Percentiles rank a stretch among this genome's conserved stretches.
These are phyloP conservation scores for Marcusenius ussheri DNA, from an alignment of 2,113 vertebrate species.

Conservation along the genomic window DNA sequence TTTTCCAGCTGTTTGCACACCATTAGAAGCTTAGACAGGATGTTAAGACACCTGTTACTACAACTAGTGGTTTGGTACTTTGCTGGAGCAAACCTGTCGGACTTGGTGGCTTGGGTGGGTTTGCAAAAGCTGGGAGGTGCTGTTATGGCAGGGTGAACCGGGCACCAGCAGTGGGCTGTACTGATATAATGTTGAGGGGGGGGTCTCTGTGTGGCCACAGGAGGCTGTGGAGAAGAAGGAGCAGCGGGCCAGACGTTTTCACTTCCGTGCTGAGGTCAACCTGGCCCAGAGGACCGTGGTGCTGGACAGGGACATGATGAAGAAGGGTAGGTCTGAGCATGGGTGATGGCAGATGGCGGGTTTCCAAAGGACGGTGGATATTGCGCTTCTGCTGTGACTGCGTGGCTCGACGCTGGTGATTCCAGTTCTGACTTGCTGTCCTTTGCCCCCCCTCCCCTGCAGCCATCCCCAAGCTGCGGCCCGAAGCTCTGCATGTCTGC, in stretches of 20 bases:
- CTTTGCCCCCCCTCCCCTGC: background rate
- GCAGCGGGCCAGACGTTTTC: conserved; percentile 86
- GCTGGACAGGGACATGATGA: conserved; percentile 80
- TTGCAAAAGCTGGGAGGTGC: background rate
- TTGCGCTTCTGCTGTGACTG: background rate
- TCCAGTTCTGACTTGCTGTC: background rate
- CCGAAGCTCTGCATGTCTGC: conserved; percentile 81
- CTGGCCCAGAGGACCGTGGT: conserved; percentile 74
- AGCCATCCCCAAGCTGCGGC: conserved; percentile 82
- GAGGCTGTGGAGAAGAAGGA: conserved; percentile 95
- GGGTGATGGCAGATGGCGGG: background rate
- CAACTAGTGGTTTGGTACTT: background rate
- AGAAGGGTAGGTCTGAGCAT: conserved; percentile 69
- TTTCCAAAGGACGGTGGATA: background rate
- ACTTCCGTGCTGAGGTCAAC: conserved; percentile 78
- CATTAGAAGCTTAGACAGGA: background rate
- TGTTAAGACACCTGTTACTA: background rate
- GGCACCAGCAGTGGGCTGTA: background rate
- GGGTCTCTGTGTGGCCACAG: conserved; percentile 48
- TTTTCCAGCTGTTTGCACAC: background rate
- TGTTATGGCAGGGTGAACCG: background rate
- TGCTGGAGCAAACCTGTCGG: background rate
- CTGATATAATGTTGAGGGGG: background rate
- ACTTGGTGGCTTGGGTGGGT: background rate
- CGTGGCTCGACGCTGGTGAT: background rate